Evolutionary conservation across 2,113 vertebrate genomes (phyloP).

Genomic region (Formicarius rufipectus): DNA sequence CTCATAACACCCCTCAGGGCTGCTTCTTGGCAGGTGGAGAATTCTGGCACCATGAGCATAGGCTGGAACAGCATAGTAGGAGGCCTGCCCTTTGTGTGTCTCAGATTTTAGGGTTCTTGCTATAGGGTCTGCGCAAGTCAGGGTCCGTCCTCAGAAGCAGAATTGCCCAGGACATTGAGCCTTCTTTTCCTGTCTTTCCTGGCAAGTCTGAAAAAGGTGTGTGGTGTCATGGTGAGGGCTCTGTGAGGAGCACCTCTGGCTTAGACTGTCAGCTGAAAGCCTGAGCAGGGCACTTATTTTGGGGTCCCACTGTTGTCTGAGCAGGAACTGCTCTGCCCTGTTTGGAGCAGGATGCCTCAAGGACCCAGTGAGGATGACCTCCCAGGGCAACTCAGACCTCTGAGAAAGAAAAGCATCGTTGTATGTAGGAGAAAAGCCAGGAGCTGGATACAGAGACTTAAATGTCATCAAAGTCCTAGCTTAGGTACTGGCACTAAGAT

Average conservation of each 20-base stretch:
- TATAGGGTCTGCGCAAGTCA: neutral
- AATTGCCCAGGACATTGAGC: neutral
- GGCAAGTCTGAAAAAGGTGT: neutral
- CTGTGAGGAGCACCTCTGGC: neutral
- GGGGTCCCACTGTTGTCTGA: neutral
- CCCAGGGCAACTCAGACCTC: neutral
- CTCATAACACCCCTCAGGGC: neutral
- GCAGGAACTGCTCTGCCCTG: neutral
- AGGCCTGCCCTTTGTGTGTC: neutral
- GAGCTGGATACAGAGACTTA: neutral
- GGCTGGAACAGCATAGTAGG: neutral
- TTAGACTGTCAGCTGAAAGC: neutral
- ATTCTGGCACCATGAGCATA: neutral
- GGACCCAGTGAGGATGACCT: neutral
- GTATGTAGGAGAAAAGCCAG: neutral
- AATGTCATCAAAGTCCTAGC: neutral
- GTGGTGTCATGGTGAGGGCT: neutral
- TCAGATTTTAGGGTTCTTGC: neutral
- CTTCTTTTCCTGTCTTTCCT: neutral
- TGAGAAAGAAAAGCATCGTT: neutral
- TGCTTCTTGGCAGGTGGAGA: neutral
- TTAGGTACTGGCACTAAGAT: neutral
- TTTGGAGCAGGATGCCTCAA: neutral
- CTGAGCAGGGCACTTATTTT: neutral
- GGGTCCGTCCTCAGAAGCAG: neutral